A percentile compares a stretch with the other conserved stretches of the same genome.
phyloP scores from a whole-genome alignment of 2,888 invertebrate species.

The Caenorhabditis sulstoni region DNA sequence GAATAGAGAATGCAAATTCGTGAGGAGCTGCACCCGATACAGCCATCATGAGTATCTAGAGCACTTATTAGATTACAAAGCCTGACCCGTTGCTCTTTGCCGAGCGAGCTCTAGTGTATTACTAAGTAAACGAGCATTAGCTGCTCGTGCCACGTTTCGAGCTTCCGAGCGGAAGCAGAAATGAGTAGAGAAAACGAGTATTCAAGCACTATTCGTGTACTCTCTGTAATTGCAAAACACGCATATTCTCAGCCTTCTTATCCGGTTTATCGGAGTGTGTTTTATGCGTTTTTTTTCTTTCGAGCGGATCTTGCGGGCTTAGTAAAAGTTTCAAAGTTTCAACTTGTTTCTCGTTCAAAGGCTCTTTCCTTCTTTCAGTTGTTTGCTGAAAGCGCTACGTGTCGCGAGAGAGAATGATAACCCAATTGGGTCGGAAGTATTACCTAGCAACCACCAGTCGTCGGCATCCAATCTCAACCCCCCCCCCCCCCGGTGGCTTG shows the following conservation, averaged over 20 bases:
- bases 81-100: not conserved
- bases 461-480: constrained; percentile 17
- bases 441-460: not conserved
- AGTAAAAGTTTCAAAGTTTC: not conserved
- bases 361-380: not conserved
- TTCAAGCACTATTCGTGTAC: not conserved
- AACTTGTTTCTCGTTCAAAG: too few relatives aligned
- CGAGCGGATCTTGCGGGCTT: too few relatives aligned
- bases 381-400: not conserved
- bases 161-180: not conserved
- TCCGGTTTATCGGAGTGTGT: too few relatives aligned
- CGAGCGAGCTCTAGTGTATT: not conserved
- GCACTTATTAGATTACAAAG: constrained; percentile 42
- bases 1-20: constrained; percentile 42
- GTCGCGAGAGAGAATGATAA: not conserved
- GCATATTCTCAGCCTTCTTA: not conserved
- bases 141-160: not conserved
- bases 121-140: not conserved
- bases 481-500: too few relatives aligned
- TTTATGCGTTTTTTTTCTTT: too few relatives aligned
- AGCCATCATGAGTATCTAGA: constrained; percentile 10
- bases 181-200: not conserved
- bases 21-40: constrained; percentile 1
- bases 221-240: not conserved
- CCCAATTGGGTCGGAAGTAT: not conserved